These are phyloP conservation scores for Rosalia funebris DNA, from an alignment of 2,888 invertebrate species.

Conservation along the genomic window DNA sequence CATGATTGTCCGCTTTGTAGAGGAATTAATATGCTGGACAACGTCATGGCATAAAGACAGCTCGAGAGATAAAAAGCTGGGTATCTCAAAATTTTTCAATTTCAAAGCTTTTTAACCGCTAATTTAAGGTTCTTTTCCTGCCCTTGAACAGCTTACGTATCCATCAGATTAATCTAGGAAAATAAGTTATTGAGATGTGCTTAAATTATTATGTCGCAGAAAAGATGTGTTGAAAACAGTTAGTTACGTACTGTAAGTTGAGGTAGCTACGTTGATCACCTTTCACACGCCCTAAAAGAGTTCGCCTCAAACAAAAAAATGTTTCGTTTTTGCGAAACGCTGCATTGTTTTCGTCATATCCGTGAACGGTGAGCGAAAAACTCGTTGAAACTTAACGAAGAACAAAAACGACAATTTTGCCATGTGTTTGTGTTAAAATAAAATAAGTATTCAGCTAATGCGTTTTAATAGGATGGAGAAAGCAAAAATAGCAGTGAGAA, in stretches of 20 bases:
- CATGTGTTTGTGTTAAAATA: too few species aligned
- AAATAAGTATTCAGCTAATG: too few species aligned
- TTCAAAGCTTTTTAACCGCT: neutral
- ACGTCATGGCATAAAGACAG: neutral
- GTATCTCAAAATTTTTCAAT: neutral
- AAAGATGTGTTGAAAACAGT: conserved; percentile 19
- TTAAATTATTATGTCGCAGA: too few species aligned
- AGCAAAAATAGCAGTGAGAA: too few species aligned
- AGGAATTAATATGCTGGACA: neutral
- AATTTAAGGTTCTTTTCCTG: conserved; percentile 3
- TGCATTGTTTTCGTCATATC: neutral
- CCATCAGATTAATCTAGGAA: neutral
- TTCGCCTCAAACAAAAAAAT: conserved; percentile 23
- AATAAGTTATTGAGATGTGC: neutral
- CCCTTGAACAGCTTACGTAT: neutral
- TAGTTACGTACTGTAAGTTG: conserved; percentile 37
- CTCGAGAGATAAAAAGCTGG: neutral
- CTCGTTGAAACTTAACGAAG: conserved; percentile 7
- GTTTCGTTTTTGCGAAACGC: neutral
- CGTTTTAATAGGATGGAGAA: too few species aligned
- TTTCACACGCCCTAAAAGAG: conserved; percentile 31
- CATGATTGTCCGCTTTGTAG: neutral
- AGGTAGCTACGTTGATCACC: conserved; percentile 44
- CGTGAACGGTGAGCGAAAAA: neutral
- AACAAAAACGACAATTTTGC: too few species aligned